Conservation (phyloP, 2,888 invertebrate species). For the Hypomecis punctinalis region DNA sequence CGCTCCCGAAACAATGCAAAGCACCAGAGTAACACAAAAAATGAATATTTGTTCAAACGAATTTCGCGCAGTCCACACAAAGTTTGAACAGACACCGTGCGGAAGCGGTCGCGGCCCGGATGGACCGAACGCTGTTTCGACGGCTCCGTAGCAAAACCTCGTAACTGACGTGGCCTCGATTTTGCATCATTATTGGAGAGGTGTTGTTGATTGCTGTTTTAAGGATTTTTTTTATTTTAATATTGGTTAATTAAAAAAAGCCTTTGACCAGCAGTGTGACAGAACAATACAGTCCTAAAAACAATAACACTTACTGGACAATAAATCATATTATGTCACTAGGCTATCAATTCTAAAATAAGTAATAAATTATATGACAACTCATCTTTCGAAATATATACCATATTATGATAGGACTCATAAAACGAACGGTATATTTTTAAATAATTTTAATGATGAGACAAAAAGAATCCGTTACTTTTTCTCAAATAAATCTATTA, state of each 20-base stretch:
- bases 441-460: no score
- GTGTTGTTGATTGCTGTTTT: background rate
- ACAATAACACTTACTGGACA: no score
- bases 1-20: slow-evolving; percentile 71
- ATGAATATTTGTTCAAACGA: slow-evolving; percentile 68
- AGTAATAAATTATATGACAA: no score
- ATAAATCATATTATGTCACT: no score
- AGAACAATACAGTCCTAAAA: no score
- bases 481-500: no score
- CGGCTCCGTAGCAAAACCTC: slow-evolving; percentile 40
- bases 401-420: no score
- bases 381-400: no score
- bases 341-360: no score
- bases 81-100: slow-evolving; percentile 64
- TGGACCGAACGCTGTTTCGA: slow-evolving; percentile 54
- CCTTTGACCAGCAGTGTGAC: no score
- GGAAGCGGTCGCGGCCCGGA: slow-evolving; percentile 52
- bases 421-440: no score
- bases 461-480: background rate
- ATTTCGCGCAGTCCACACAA: slow-evolving; percentile 65
- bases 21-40: slow-evolving; percentile 58
- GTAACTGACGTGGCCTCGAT: background rate
- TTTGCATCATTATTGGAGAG: background rate
- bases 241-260: no score
- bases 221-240: background rate